These are phyloP conservation scores for Myotis pilosus DNA, from an alignment of 2,797 vertebrate species.

Conservation along the genomic window DNA sequence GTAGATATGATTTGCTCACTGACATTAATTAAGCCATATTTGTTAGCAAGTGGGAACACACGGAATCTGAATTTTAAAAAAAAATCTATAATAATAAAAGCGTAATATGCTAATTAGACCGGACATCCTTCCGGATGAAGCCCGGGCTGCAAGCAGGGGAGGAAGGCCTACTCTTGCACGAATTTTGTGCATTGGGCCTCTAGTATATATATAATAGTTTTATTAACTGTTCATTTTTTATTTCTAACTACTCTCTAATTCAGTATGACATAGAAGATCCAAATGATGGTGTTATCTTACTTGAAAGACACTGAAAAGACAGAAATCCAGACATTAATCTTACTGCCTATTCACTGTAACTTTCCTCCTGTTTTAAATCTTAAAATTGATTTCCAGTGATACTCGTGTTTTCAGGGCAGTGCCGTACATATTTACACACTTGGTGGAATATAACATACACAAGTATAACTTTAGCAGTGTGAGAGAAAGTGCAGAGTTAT, in stretches of 20 bases:
- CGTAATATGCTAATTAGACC: too few relatives aligned
- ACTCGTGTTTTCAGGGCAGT: neutral
- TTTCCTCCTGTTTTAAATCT: neutral
- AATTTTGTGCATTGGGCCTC: too few relatives aligned
- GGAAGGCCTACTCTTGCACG: too few relatives aligned
- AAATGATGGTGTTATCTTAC: neutral
- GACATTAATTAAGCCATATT: neutral
- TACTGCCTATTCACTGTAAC: neutral
- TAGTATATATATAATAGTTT: neutral
- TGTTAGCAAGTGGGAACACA: neutral
- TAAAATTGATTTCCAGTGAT: neutral
- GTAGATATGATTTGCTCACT: neutral
- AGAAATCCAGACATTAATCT: neutral
- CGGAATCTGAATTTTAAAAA: neutral
- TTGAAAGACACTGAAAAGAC: neutral
- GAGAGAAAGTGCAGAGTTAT: neutral
- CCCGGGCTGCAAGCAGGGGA: too few relatives aligned
- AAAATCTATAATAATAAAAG: neutral
- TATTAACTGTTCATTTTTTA: neutral
- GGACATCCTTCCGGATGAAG: too few relatives aligned
- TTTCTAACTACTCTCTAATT: neutral
- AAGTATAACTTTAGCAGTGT: neutral
- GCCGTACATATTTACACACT: neutral
- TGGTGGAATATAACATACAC: neutral
- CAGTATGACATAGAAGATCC: neutral